Conservation (phyloP, 2,113 vertebrate genomes). For the Candoia aspera region DNA sequence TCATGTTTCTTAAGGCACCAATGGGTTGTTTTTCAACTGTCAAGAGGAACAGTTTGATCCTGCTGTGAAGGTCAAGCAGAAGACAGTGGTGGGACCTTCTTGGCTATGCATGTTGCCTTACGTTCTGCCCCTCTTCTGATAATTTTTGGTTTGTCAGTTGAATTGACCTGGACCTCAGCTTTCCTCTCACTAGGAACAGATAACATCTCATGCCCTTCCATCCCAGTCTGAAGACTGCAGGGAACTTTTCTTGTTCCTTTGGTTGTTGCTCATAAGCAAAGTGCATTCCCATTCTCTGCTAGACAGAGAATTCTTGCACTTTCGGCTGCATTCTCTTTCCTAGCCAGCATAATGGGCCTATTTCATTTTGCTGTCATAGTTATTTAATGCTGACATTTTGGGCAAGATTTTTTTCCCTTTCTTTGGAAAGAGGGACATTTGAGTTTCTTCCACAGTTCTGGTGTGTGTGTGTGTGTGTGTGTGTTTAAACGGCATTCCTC, state of each 20-base stretch:
- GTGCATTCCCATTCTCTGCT: not conserved
- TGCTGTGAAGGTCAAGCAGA: not conserved
- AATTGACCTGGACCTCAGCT: not conserved
- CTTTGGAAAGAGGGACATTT: constrained; percentile 2
- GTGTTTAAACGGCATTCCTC: not conserved
- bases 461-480: not conserved
- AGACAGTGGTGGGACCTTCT: not conserved
- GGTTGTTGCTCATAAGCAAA: not conserved
- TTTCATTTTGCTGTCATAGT: constrained; percentile 15
- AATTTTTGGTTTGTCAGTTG: not conserved
- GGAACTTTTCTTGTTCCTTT: not conserved
- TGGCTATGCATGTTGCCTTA: not conserved
- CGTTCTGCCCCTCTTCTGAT: not conserved
- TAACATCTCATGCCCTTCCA: not conserved
- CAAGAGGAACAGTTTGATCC: constrained; percentile 3
- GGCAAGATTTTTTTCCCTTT: not conserved
- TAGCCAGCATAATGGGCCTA: not conserved
- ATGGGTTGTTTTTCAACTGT: constrained; percentile 50
- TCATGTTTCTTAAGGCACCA: constrained; percentile 44
- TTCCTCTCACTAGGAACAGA: not conserved
- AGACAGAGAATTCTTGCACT: not conserved
- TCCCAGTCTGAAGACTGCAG: not conserved
- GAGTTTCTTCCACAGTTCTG: constrained; percentile 11
- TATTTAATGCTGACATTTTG: constrained; percentile 21
- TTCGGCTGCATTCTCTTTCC: constrained; percentile 9